A percentile compares a stretch with the other conserved stretches of the same genome.
These are phyloP conservation scores for Oryctes rhinoceros DNA, from an alignment of 1,140 invertebrate species.

Conservation along the genomic window DNA sequence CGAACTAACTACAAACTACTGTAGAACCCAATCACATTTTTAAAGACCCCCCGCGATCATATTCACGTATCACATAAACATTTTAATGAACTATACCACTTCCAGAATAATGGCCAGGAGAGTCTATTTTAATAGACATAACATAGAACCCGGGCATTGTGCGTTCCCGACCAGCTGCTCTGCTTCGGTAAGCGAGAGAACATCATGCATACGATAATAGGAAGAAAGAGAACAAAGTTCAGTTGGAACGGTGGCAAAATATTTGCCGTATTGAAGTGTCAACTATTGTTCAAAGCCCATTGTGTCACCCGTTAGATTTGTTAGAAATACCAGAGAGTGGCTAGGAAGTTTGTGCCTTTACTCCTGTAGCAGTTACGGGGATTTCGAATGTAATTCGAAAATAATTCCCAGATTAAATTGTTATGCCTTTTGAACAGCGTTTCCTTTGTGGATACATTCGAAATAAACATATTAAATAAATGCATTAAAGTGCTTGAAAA, in stretches of 20 bases:
- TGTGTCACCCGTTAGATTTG: constrained; percentile 57
- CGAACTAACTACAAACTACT: constrained; percentile 38
- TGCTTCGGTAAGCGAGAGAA: constrained; percentile 39
- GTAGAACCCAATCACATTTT: constrained; percentile 41
- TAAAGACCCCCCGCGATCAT: constrained; percentile 50
- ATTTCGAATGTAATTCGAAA: constrained; percentile 42
- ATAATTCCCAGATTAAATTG: constrained; percentile 41
- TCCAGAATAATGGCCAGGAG: constrained; percentile 52
- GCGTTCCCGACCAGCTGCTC: constrained; percentile 53
- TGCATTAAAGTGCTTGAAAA: not conserved
- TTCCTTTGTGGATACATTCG: not conserved
- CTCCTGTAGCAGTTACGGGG: constrained; percentile 27
- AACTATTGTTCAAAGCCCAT: constrained; percentile 57
- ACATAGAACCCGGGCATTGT: constrained; percentile 52
- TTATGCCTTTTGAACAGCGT: constrained; percentile 27
- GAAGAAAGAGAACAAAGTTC: constrained; percentile 44
- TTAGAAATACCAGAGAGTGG: constrained; percentile 48
- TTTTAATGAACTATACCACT: constrained; percentile 58
- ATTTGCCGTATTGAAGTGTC: constrained; percentile 60
- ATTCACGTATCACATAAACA: constrained; percentile 55
- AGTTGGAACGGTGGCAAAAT: constrained; percentile 54
- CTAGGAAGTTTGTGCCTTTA: constrained; percentile 40
- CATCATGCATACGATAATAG: not conserved
- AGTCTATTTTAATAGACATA: constrained; percentile 57
- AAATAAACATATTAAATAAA: constrained; percentile 10